Percentiles rank a stretch among this genome's conserved stretches.
Conservation (phyloP, 2,113 vertebrate genomes). For the Trematomus loennbergii region DNA sequence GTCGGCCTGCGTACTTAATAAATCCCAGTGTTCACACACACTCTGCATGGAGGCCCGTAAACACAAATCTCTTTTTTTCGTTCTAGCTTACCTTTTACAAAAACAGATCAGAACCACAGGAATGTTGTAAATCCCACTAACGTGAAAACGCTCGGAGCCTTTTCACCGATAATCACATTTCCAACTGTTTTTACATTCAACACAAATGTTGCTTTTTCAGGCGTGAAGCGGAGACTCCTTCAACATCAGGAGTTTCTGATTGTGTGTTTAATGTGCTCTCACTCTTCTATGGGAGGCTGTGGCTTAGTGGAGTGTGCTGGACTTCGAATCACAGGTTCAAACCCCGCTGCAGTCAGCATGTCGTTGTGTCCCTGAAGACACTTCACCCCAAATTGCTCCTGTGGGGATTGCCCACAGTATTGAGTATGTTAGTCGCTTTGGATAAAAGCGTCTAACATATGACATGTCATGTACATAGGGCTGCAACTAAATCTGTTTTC, state of each 20-base stretch:
- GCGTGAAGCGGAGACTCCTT: slow-evolving; percentile 57
- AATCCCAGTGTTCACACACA: slow-evolving; percentile 44
- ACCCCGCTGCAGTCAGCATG: too few relatives aligned
- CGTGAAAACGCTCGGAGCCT: slow-evolving; percentile 61
- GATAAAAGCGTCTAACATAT: too few relatives aligned
- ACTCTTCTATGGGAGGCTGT: too few relatives aligned
- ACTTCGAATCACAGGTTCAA: too few relatives aligned
- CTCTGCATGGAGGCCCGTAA: slow-evolving; percentile 69
- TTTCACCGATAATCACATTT: slow-evolving; percentile 63
- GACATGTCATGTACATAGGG: too few relatives aligned
- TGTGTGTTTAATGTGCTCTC: slow-evolving; percentile 33
- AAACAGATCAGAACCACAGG: slow-evolving; percentile 51
- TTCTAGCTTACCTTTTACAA: slow-evolving; percentile 48
- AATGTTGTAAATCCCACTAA: slow-evolving; percentile 65
- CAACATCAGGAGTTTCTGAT: slow-evolving; percentile 56
- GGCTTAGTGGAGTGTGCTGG: too few relatives aligned
- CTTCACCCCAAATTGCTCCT: too few relatives aligned
- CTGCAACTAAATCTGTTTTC: too few relatives aligned
- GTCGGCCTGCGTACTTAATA: slow-evolving; percentile 24
- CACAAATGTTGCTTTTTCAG: slow-evolving; percentile 60
- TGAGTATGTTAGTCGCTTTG: too few relatives aligned
- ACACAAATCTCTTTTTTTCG: slow-evolving; percentile 60
- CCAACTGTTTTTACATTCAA: slow-evolving; percentile 76
- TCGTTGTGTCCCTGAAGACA: too few relatives aligned
- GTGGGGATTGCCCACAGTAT: too few relatives aligned